Conservation (phyloP, 2,113 vertebrate genomes). For the Balaeniceps rex region DNA sequence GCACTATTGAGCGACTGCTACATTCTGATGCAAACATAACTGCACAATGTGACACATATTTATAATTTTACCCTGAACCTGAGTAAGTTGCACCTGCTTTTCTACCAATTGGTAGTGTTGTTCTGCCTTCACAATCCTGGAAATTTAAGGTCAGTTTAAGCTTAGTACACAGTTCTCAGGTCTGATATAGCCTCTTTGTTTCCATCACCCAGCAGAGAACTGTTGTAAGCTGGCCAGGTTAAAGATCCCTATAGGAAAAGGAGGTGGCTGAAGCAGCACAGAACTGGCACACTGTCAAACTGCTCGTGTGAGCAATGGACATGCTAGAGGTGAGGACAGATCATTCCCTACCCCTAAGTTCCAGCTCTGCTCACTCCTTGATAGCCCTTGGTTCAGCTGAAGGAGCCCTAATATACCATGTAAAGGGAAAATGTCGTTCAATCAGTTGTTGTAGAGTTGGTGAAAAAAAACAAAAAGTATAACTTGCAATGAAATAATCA, state of each 20-base stretch:
- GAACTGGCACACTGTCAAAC: neutral
- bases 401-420: neutral
- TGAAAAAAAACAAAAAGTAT: neutral
- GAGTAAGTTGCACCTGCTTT: neutral
- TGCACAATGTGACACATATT: neutral
- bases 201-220: neutral
- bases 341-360: neutral
- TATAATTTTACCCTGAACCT: neutral
- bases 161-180: neutral
- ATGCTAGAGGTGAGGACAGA: neutral
- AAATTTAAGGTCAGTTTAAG: neutral
- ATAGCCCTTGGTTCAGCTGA: neutral
- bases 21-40: neutral
- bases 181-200: neutral
- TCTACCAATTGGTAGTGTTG: neutral
- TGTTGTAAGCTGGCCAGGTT: neutral
- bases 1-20: neutral
- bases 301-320: neutral
- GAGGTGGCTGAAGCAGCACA: neutral
- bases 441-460: neutral
- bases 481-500: neutral
- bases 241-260: neutral
- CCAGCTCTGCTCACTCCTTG: neutral
- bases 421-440: neutral
- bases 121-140: neutral